Evolutionary conservation across 2,888 invertebrate species (phyloP).

Genomic region (Chrysomela aeneicollis): DNA sequence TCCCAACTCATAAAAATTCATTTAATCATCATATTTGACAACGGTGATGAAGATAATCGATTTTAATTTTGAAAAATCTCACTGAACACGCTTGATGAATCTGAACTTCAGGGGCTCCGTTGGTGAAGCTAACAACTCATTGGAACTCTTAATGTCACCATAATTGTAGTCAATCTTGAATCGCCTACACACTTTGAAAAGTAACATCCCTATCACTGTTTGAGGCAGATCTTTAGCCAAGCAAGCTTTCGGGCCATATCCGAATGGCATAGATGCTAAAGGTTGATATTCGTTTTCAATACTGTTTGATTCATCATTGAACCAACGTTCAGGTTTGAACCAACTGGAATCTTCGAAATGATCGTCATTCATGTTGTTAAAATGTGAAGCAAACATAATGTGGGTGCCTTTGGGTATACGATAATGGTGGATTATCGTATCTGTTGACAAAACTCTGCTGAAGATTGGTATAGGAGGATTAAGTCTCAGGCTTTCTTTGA

Average conservation of each 20-base stretch:
- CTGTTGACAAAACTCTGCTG: constrained; percentile 67
- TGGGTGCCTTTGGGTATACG: constrained; percentile 66
- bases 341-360: constrained; percentile 71
- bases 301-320: constrained; percentile 50
- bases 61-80: neutral
- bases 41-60: too few species aligned
- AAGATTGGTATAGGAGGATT: constrained; percentile 72
- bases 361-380: constrained; percentile 68
- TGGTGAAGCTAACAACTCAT: constrained; percentile 68
- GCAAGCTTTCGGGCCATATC: constrained; percentile 70
- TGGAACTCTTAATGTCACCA: constrained; percentile 68
- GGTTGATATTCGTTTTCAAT: constrained; percentile 55
- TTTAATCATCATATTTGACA: too few species aligned
- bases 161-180: constrained; percentile 74
- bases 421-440: constrained; percentile 69
- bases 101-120: constrained; percentile 70
- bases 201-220: constrained; percentile 66
- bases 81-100: constrained; percentile 65
- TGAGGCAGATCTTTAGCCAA: constrained; percentile 70
- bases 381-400: constrained; percentile 71
- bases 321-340: constrained; percentile 72
- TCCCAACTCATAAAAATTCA: too few species aligned
- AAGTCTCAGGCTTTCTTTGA: constrained; percentile 71
- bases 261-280: constrained; percentile 72
- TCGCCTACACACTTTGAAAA: constrained; percentile 67